Evolutionary conservation across 2,113 vertebrate species (phyloP), one percentile per base, ranked within the genome.

Genomic region (Alligator mississippiensis): DNA sequence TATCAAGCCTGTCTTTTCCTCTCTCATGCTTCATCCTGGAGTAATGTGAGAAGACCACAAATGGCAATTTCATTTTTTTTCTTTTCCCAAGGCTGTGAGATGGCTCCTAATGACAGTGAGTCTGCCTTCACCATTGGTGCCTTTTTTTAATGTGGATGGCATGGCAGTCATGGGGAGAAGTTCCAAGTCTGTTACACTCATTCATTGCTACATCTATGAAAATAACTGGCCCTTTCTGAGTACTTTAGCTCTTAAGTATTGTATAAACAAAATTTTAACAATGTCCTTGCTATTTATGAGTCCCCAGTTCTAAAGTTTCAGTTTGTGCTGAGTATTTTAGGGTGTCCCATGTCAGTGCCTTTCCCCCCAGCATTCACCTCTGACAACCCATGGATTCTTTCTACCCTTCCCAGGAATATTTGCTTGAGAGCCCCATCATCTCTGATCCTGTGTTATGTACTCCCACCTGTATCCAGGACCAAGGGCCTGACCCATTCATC

Each of bases 361-460:
- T 34, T 80, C 27, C 54, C 91, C 8, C 5, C 17, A 17, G 14
- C 2, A 1, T 0, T 76, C 47, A 85, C 25, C 30, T 80, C 22
- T 38, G 34, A 30, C 55, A 80, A 16, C 47, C 47, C 68, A 47
- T 47, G 47, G 47, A 25, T 84, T 87, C 62, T 57, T 83, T 77
- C 87, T 87, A n/a, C n/a, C 12, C 10, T 87, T 83, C 34, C 22
- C 25, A 24, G 64, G 22, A 72, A 72, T 0, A 68, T 8, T n/a
- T 9, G 13, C 9, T 81, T 81, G 9, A 88, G 75, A 2, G 74
- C 88, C 19, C 28, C 0, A 0, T 18, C 21, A 79, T 54, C 1
- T 76, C 15, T 90, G 77, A 17, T 19, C 64, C 16, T 12, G 22
- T 64, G 55, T 30, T 28, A 79, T 74, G 30, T 72, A 38, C 34